A percentile compares a stretch with the other conserved stretches of the same genome.
Conservation (phyloP, 1,140 invertebrate species). For the Argopecten irradians region DNA sequence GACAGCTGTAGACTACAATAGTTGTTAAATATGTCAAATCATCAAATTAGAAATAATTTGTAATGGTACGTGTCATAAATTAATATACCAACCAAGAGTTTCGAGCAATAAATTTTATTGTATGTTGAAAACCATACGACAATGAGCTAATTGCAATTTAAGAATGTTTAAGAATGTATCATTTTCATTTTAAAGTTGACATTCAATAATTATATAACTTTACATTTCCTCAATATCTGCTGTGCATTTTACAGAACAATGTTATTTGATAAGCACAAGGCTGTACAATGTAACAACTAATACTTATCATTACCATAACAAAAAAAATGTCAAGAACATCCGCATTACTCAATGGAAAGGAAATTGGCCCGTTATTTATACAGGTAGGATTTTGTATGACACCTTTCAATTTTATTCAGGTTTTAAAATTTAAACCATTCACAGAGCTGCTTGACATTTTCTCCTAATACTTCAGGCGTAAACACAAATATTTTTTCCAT, state of each 20-base stretch:
- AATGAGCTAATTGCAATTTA: too few relatives aligned
- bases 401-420: not conserved
- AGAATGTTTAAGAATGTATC: too few relatives aligned
- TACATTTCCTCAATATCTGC: not conserved
- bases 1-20: too few relatives aligned
- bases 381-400: not conserved
- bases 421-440: not conserved
- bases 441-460: not conserved
- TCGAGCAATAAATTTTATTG: too few relatives aligned
- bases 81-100: too few relatives aligned
- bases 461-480: not conserved
- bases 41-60: too few relatives aligned
- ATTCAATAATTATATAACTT: not conserved
- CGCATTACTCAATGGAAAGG: not conserved
- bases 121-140: too few relatives aligned
- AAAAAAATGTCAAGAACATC: conserved; percentile 4
- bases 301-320: not conserved
- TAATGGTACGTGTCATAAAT: too few relatives aligned
- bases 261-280: not conserved
- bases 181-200: not conserved
- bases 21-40: too few relatives aligned
- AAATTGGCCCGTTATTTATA: not conserved
- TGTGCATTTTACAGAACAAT: not conserved
- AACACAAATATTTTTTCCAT: not conserved
- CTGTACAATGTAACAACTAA: not conserved